Evolutionary conservation across 1,140 invertebrate genomes (phyloP).

Genomic region (Tribolium castaneum): DNA sequence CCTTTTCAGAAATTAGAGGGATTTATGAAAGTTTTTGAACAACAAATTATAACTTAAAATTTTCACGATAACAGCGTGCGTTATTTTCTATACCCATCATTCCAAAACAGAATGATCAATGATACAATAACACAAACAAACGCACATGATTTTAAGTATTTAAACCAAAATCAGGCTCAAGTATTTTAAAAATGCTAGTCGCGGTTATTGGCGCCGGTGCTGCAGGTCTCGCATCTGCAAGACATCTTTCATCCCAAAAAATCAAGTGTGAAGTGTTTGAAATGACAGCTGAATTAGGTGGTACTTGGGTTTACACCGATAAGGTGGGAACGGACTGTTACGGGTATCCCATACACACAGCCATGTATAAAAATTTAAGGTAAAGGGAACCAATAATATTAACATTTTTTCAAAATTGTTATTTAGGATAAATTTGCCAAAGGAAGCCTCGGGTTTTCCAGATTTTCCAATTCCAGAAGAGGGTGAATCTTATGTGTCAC

Average conservation of each 20-base stretch:
- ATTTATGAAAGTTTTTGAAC: no score
- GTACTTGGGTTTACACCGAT: slow-evolving; percentile 88
- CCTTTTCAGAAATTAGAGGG: no score
- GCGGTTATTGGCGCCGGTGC: slow-evolving; percentile 76
- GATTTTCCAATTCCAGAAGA: slow-evolving; percentile 77
- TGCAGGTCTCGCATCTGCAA: slow-evolving; percentile 72
- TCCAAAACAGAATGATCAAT: no score
- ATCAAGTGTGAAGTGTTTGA: slow-evolving; percentile 73
- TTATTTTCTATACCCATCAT: no score
- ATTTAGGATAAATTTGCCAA: slow-evolving; percentile 82
- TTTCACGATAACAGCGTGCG: no score
- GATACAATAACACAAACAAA: no score
- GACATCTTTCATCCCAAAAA: slow-evolving; percentile 61
- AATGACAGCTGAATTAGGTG: slow-evolving; percentile 81
- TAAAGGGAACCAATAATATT: slow-evolving; percentile 60
- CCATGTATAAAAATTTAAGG: slow-evolving; percentile 88
- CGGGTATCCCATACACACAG: slow-evolving; percentile 85
- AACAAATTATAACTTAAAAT: no score
- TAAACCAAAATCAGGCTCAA: no score
- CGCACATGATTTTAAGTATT: no score
- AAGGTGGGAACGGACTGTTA: slow-evolving; percentile 77
- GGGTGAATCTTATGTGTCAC: slow-evolving; percentile 81
- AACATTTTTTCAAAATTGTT: not conserved
- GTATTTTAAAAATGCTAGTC: slow-evolving; percentile 64
- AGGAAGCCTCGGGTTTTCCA: slow-evolving; percentile 82